Evolutionary conservation across 2,797 vertebrate genomes (phyloP).

Genomic region (Pogonophryne albipinna): DNA sequence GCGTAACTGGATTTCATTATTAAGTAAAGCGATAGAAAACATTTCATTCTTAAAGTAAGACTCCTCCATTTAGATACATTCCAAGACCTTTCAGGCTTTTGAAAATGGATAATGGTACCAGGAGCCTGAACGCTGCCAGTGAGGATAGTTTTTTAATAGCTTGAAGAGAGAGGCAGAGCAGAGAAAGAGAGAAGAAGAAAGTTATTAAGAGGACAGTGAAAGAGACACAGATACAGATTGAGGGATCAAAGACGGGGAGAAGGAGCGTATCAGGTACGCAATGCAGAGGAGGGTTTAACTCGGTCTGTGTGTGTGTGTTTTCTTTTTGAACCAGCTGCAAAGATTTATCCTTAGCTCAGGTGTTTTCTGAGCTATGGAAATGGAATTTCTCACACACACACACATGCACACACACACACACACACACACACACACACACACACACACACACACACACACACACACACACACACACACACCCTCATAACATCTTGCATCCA

Average conservation of each 20-base stretch:
- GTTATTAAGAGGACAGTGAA: conserved; percentile 55
- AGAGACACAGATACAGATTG: conserved; percentile 57
- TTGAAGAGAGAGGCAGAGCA: conserved; percentile 18
- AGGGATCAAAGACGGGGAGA: conserved; percentile 60
- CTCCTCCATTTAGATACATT: conserved; percentile 20
- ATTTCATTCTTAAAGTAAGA: conserved; percentile 14
- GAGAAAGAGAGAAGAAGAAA: conserved; percentile 16
- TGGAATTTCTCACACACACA: not conserved
- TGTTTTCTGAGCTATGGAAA: conserved; percentile 46
- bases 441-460: not conserved
- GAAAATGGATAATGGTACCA: conserved; percentile 33
- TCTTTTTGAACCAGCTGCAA: conserved; percentile 10
- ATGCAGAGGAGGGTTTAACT: conserved; percentile 35
- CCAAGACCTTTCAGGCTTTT: conserved; percentile 27
- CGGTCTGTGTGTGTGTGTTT: not conserved
- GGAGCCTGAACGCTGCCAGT: conserved; percentile 20
- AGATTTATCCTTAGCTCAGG: conserved; percentile 39
- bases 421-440: not conserved
- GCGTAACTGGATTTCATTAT: not conserved
- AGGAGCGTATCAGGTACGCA: conserved; percentile 52
- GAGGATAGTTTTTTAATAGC: conserved; percentile 37
- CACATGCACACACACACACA: not conserved
- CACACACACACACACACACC: not conserved
- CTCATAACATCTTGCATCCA: not conserved
- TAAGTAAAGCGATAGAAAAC: conserved; percentile 28